A percentile compares a stretch with the other conserved stretches of the same genome.
phyloP scores from a whole-genome alignment of 2,113 vertebrate genomes.

The Hemibates koningsi region DNA sequence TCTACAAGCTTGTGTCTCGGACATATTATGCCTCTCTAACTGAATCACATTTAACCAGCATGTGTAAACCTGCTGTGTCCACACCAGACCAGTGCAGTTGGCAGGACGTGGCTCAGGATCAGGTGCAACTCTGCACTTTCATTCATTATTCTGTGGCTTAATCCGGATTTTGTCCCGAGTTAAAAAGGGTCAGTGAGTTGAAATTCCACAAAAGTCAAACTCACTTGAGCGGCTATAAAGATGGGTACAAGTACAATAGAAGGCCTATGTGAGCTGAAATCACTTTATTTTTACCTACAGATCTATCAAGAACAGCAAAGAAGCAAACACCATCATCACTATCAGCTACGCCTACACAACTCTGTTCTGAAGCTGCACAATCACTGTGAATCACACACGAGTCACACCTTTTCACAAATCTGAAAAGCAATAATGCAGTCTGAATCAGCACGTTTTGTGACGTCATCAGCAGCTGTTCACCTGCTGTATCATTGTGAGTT shows the following conservation, averaged over 20 bases:
- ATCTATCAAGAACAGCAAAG: not conserved
- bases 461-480: not conserved
- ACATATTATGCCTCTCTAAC: fast-evolving
- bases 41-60: not conserved
- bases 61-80: not conserved
- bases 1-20: not conserved
- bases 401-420: not conserved
- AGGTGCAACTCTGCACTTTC: conserved; percentile 41
- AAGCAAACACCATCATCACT: not conserved
- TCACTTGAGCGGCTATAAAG: not conserved
- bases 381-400: not conserved
- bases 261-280: not conserved
- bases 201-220: not conserved
- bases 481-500: not conserved
- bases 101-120: not conserved
- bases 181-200: not conserved
- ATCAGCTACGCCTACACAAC: not conserved
- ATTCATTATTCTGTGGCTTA: conserved; percentile 16
- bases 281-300: not conserved
- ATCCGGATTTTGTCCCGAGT: conserved; percentile 23
- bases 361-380: not conserved
- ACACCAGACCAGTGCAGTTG: not conserved
- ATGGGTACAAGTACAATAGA: not conserved
- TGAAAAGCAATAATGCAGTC: not conserved
- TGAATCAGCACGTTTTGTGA: not conserved